Evolutionary conservation across 2,797 vertebrate genomes (phyloP).

Genomic region (Falco columbarius): DNA sequence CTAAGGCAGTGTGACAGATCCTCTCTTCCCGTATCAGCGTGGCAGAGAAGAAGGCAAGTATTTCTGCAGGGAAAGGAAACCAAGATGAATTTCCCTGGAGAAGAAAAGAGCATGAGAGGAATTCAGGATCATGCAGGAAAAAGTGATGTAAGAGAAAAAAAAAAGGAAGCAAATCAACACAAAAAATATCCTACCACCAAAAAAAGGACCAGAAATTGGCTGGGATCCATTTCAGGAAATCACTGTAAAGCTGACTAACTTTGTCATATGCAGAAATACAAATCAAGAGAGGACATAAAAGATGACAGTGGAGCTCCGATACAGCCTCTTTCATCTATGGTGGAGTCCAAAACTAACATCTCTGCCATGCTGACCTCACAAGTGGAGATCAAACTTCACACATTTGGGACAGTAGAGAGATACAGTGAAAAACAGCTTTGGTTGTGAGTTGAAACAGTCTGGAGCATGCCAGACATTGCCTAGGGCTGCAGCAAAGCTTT

Average conservation of each 20-base stretch:
- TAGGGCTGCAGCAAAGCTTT: neutral
- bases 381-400: neutral
- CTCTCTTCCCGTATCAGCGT: neutral
- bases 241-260: conserved; percentile 36
- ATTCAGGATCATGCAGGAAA: conserved; percentile 63
- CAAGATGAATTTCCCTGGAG: conserved; percentile 19
- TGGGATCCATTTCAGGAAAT: conserved; percentile 50
- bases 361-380: neutral
- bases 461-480: neutral
- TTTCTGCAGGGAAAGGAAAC: conserved; percentile 56
- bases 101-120: conserved; percentile 59
- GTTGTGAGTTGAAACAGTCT: neutral
- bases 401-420: neutral
- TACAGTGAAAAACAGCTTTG: neutral
- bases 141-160: conserved; percentile 47
- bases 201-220: conserved; percentile 60
- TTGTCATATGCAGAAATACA: conserved; percentile 45
- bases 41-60: conserved; percentile 11
- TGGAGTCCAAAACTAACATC: neutral
- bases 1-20: neutral
- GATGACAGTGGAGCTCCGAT: neutral
- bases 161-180: conserved; percentile 50
- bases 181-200: conserved; percentile 20
- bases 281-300: neutral
- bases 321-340: neutral